Evolutionary conservation across 2,888 invertebrate species (phyloP).

Genomic region (Patella pellucida): DNA sequence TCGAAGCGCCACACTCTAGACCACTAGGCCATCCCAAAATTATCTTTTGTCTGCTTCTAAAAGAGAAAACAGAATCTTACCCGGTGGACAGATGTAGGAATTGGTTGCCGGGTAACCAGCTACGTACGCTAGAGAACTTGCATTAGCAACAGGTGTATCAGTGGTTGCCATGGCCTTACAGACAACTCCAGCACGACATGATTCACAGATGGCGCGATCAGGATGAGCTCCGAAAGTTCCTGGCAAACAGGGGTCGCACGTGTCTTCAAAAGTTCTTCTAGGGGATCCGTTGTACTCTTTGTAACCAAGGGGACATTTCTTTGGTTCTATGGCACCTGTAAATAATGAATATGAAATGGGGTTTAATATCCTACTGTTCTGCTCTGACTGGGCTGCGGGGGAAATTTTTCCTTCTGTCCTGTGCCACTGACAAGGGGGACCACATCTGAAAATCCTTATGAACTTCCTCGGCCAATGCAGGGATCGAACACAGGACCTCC

Average conservation of each 20-base stretch:
- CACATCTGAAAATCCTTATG: no score
- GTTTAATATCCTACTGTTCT: no score
- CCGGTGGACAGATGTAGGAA: conserved; percentile 64
- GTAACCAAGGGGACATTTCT: conserved; percentile 66
- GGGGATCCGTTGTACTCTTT: conserved; percentile 61
- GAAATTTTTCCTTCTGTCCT: no score
- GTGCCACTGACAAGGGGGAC: no score
- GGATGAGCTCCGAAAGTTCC: conserved; percentile 64
- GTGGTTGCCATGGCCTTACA: conserved; percentile 61
- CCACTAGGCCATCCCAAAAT: no score
- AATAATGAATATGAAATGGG: neutral
- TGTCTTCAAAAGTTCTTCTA: conserved; percentile 58
- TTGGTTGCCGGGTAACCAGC: conserved; percentile 60
- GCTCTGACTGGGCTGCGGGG: no score
- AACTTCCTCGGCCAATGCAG: no score
- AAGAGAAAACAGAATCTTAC: conserved; percentile 34
- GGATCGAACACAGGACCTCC: no score
- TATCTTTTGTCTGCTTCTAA: no score
- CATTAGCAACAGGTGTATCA: conserved; percentile 61
- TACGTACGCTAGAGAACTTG: conserved; percentile 41
- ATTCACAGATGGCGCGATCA: conserved; percentile 55
- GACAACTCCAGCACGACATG: conserved; percentile 68
- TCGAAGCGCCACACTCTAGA: no score
- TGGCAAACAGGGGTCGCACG: conserved; percentile 65
- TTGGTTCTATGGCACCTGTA: conserved; percentile 64